phyloP scores from a whole-genome alignment of 2,888 invertebrate genomes.

The Eupelmus urozonus region DNA sequence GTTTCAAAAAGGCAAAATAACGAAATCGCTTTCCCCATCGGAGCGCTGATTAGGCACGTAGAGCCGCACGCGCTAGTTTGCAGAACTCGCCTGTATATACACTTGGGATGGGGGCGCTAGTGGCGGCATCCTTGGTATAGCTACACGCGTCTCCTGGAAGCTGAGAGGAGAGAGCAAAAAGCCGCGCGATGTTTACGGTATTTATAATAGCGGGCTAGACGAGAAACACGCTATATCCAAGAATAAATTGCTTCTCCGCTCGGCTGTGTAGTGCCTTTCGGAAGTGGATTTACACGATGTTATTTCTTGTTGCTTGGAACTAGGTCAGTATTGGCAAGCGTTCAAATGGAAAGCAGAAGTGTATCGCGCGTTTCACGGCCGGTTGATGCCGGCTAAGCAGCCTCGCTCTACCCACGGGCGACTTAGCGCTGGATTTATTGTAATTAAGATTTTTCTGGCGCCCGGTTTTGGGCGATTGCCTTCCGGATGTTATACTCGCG shows the following conservation, averaged over 20 bases:
- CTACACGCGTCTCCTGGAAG: constrained; percentile 19
- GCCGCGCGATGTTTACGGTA: constrained; percentile 30
- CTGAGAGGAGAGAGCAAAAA: neutral
- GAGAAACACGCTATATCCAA: constrained; percentile 22
- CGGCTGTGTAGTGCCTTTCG: neutral
- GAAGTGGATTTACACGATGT: neutral
- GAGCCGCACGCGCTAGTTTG: neutral
- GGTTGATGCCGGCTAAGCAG: no score
- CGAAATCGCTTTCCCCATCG: neutral
- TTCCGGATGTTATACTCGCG: no score
- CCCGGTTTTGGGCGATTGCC: no score
- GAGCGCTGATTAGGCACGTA: constrained; percentile 55
- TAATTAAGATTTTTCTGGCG: neutral
- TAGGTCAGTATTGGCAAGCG: constrained; percentile 11
- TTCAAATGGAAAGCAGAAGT: neutral
- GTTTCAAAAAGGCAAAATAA: constrained; percentile 19
- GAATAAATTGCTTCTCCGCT: constrained; percentile 14
- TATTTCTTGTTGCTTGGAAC: neutral
- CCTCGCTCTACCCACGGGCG: no score
- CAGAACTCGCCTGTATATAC: neutral
- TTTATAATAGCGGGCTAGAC: constrained; percentile 1
- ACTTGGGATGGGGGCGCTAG: neutral
- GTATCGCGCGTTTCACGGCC: neutral
- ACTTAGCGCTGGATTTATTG: neutral
- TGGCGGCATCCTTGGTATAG: constrained; percentile 21